Evolutionary conservation across 2,113 vertebrate genomes (phyloP).

Genomic region (Aegotheles bennettii): DNA sequence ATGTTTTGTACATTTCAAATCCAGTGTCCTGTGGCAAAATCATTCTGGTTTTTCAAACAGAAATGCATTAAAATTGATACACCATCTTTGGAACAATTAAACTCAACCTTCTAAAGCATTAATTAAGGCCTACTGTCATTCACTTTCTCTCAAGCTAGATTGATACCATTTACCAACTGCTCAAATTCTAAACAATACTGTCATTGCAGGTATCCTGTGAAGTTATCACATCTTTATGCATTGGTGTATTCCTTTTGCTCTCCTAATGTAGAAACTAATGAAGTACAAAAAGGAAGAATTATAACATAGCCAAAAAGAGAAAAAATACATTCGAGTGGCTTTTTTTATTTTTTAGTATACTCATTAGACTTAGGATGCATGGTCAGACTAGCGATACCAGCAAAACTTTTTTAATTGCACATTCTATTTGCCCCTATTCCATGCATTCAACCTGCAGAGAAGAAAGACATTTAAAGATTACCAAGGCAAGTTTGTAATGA

Average conservation of each 20-base stretch:
- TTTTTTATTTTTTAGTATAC: not conserved
- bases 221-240: not conserved
- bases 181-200: not conserved
- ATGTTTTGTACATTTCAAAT: not conserved
- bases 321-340: not conserved
- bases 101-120: not conserved
- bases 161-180: not conserved
- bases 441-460: conserved; percentile 71
- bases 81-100: not conserved
- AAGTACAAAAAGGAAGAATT: conserved; percentile 35
- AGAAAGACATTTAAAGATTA: conserved; percentile 77
- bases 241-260: not conserved
- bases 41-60: not conserved
- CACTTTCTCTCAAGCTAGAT: not conserved
- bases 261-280: not conserved
- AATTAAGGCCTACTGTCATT: not conserved
- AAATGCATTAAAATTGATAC: not conserved
- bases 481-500: conserved; percentile 74
- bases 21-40: not conserved
- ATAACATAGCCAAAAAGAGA: not conserved
- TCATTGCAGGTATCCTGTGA: not conserved
- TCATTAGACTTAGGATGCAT: conserved; percentile 55
- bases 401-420: conserved; percentile 66
- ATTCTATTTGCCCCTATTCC: conserved; percentile 57
- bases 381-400: not conserved